phyloP scores from a whole-genome alignment of 1,140 invertebrate species.

The Drosophila pseudoobscura region DNA sequence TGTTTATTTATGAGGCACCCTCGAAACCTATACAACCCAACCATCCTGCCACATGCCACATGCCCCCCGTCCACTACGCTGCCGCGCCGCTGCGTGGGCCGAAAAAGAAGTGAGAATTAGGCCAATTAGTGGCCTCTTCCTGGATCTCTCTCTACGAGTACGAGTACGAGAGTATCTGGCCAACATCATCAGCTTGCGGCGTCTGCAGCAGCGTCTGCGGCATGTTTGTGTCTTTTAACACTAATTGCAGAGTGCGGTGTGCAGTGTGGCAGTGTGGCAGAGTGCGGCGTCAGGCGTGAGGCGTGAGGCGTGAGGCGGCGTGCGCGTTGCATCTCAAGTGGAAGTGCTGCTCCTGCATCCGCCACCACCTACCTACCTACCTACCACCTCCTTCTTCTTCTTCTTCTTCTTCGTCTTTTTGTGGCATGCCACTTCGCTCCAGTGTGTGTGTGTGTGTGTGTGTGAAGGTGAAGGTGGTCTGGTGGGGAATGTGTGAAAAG shows the following conservation, averaged over 20 bases:
- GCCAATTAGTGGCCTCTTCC: conserved; percentile 73
- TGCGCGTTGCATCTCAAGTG: conserved; percentile 60
- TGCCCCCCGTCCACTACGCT: not conserved
- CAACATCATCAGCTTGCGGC: conserved; percentile 47
- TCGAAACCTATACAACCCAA: no score
- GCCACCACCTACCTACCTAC: not conserved
- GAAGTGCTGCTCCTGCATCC: conserved; percentile 13
- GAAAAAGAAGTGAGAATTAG: conserved; percentile 72
- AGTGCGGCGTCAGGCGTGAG: no score
- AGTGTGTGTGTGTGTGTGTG: conserved; percentile 9
- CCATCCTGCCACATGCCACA: not conserved
- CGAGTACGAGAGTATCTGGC: conserved; percentile 6
- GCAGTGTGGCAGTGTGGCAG: no score
- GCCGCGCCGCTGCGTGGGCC: conserved; percentile 53
- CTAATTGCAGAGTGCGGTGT: conserved; percentile 62
- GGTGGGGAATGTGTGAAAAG: conserved; percentile 29
- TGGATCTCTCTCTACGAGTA: conserved; percentile 18
- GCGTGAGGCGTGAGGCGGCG: no score
- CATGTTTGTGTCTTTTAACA: conserved; percentile 76
- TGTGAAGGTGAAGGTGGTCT: conserved; percentile 9
- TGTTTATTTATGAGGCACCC: conserved; percentile 74
- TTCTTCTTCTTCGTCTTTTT: not conserved
- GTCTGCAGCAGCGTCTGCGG: conserved; percentile 30
- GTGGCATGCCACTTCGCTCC: no score
- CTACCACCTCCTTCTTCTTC: not conserved